These are phyloP conservation scores for Cariama cristata DNA, from an alignment of 2,113 vertebrate genomes.

Conservation along the genomic window DNA sequence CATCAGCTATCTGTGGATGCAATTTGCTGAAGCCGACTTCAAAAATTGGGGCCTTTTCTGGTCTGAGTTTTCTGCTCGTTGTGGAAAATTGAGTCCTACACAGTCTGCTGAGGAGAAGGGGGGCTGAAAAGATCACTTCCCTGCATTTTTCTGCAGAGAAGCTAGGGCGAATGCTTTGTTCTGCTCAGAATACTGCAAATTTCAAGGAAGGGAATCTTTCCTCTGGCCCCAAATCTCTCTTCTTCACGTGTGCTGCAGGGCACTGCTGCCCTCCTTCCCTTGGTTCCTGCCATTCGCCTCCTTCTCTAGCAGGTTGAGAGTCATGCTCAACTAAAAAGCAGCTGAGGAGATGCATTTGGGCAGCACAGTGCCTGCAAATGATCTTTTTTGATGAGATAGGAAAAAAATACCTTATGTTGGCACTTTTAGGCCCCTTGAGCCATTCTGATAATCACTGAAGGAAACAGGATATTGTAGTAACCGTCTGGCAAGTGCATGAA, in stretches of 20 bases:
- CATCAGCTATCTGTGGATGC: background rate
- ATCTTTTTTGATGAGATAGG: background rate
- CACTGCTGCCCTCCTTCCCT: background rate
- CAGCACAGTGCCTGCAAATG: background rate
- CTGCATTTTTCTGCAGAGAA: background rate
- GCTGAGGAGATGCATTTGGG: background rate
- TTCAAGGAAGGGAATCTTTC: background rate
- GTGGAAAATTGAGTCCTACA: background rate
- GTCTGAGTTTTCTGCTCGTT: background rate
- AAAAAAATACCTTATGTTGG: background rate
- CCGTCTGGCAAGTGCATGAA: background rate
- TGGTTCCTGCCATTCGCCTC: accelerated
- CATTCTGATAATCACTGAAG: background rate
- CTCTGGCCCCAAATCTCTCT: background rate
- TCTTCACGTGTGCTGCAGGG: background rate
- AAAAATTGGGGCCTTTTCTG: background rate
- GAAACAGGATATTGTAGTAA: background rate
- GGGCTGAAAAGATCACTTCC: background rate
- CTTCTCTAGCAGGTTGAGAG: background rate
- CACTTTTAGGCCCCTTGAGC: background rate
- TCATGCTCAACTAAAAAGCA: background rate
- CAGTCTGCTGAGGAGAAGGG: background rate
- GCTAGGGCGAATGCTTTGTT: background rate
- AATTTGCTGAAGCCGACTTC: background rate
- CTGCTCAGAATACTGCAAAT: background rate